Evolutionary conservation across 2,113 vertebrate genomes (phyloP), one percentile per base, ranked within the genome.

Genomic region (Anguilla rostrata): DNA sequence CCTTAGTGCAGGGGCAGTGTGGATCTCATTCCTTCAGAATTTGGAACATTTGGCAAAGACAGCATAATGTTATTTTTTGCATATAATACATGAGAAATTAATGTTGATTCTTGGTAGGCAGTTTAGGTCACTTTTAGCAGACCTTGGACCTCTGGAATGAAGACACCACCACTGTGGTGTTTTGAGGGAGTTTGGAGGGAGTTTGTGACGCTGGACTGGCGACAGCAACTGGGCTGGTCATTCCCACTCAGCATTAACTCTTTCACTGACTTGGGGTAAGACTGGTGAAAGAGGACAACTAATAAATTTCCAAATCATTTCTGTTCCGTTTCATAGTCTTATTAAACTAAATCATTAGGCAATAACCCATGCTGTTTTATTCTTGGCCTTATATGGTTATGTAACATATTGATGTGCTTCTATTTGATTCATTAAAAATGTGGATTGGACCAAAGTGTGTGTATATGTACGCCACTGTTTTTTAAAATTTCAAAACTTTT

Each of bases 141-240:
- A 56, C 26, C 41, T 46, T 14, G 63, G 34, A 34, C 34, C 34
- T 78, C 84, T 85, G 84, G 84, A 85, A 80, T 11, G 7, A 56
- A 53, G 71, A 80, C 39, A 46, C 46, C 39, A 46, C 46, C n/a
- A 46, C 43, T n/a, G n/a, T 79, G 84, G 71, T n/a, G n/a, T n/a
- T n/a, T n/a, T n/a, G n/a, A n/a, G n/a, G n/a, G n/a, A n/a, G n/a
- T n/a, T n/a, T n/a, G 75, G 71, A 56, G 84, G 66, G 84, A 79
- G 34, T n/a, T 8, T 20, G 78, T 15, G 39, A 49, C 20, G 80
- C 71, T 78, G 40, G 41, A 22, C 40, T 79, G 41, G 46, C 11
- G 39, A 39, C 39, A 80, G 39, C 75, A 43, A 40, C 41, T 16
- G 66, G 39, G 12, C 29, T 46, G 39, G 12, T 22, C 63, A 18